A percentile compares a stretch with the other conserved stretches of the same genome.
Evolutionary conservation across 2,113 vertebrate genomes (phyloP).

Genomic region (Strigops habroptila): DNA sequence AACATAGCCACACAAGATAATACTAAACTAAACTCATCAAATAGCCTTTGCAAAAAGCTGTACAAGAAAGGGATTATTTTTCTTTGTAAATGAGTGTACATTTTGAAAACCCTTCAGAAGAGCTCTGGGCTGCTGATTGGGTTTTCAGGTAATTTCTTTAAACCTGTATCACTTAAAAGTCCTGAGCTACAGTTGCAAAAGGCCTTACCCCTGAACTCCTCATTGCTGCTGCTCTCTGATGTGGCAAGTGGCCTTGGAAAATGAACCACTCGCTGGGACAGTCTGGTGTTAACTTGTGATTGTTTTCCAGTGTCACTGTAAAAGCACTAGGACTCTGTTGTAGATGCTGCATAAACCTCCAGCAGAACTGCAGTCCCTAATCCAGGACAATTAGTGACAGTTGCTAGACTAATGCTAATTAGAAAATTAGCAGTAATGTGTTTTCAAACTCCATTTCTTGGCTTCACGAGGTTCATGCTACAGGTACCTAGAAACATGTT

Average conservation of each 20-base stretch:
- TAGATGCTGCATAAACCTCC: background rate
- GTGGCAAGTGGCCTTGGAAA: background rate
- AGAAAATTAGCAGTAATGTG: background rate
- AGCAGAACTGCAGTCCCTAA: background rate
- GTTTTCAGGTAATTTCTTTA: background rate
- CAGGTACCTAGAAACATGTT: background rate
- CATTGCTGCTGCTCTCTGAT: background rate
- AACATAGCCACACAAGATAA: background rate
- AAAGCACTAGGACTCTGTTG: accelerated
- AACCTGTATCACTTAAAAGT: background rate
- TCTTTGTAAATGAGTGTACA: background rate
- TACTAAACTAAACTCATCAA: background rate
- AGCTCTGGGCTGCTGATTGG: background rate
- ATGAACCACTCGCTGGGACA: accelerated
- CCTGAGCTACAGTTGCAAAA: background rate
- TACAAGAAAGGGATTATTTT: background rate
- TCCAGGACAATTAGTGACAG: background rate
- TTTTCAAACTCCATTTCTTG: background rate
- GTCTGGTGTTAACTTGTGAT: accelerated
- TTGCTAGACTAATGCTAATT: background rate
- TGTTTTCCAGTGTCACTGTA: background rate
- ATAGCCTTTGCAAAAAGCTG: background rate
- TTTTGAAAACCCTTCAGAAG: background rate
- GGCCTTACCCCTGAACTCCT: background rate
- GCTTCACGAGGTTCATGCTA: accelerated